Base-by-base conservation (phyloP, 2,888 invertebrate species). In the Leptinotarsa peninsularis region DNA sequence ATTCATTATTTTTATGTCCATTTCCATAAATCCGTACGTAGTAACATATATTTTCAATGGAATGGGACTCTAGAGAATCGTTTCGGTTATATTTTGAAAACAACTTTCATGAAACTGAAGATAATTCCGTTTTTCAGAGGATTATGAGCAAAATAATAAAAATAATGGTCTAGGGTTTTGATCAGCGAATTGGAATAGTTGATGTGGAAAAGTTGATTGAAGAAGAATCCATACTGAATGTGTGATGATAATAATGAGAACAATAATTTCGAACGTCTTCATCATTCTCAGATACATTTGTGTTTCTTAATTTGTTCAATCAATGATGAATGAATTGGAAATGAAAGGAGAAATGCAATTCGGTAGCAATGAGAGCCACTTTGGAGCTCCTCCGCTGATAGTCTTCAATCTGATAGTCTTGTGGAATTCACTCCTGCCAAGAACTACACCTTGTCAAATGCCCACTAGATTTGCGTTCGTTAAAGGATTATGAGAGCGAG, bases 91-190 rank as follows among this genome's bases (percentile, higher is more conserved):
- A 21, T 4, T 58, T 23, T 23, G 21, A 21, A 18, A 1, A 3
- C 10, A 56, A 56, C 56, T 56, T 23, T 58, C 58, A 23, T 58
- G 23, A 15, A 58, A 58, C 14, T 58, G 58, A 58, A n/a, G 58
- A 58, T 10, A 14, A 58, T 13, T n/a, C 23, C 21, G 23, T 58
- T 58, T 58, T 58, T 23, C 58, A 23, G 23, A 21, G 58, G 21
- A 23, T 58, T 23, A 58, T 58, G 14, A 54, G 14, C 58, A 15
- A 58, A 4, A 23, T 23, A 58, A 58, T 15, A 23, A 23, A 58
- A 23, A 23, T 23, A 4, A 23, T 23, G 4, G 15, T 58, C 58
- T 15, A 23, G 58, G 15, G 21, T 21, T 23, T 58, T 58, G 23
- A 58, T 1, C 7, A 18, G 14, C 4, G 15, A 58, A 58, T 58